Conservation (phyloP, 2,797 vertebrate species). For the Gobionotothen gibberifrons region DNA sequence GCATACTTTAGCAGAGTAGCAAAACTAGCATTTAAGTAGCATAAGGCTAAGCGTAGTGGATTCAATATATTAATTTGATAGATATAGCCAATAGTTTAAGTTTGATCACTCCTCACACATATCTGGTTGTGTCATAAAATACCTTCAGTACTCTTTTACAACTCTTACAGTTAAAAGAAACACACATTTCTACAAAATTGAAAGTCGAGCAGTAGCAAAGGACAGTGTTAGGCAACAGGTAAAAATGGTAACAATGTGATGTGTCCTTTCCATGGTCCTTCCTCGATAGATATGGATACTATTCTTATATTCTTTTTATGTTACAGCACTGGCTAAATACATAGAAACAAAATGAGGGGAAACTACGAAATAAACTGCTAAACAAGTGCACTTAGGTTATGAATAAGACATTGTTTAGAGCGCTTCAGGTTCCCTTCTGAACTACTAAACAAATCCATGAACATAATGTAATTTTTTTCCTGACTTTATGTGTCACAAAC, state of each 20-base stretch:
- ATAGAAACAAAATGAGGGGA: constrained; percentile 17
- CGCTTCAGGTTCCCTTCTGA: not conserved
- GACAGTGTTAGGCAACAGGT: not conserved
- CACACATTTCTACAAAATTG: not conserved
- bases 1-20: not conserved
- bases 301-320: not conserved
- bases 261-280: not conserved
- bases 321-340: constrained; percentile 24
- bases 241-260: not conserved
- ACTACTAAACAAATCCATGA: constrained; percentile 10
- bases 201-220: not conserved
- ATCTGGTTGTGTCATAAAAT: not conserved
- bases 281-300: not conserved
- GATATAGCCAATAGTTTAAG: not conserved
- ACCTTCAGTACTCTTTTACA: not conserved
- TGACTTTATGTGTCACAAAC: constrained; percentile 36
- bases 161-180: not conserved
- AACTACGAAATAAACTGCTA: constrained; percentile 1
- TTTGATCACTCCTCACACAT: not conserved
- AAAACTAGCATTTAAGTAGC: not conserved
- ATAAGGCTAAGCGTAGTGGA: too few relatives aligned
- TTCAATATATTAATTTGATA: too few relatives aligned
- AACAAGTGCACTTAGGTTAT: constrained; percentile 4
- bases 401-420: not conserved
- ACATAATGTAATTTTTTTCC: constrained; percentile 20